These are phyloP conservation scores for Stomatorhinus ivindoensis DNA, from an alignment of 2,113 vertebrate species.

Conservation along the genomic window DNA sequence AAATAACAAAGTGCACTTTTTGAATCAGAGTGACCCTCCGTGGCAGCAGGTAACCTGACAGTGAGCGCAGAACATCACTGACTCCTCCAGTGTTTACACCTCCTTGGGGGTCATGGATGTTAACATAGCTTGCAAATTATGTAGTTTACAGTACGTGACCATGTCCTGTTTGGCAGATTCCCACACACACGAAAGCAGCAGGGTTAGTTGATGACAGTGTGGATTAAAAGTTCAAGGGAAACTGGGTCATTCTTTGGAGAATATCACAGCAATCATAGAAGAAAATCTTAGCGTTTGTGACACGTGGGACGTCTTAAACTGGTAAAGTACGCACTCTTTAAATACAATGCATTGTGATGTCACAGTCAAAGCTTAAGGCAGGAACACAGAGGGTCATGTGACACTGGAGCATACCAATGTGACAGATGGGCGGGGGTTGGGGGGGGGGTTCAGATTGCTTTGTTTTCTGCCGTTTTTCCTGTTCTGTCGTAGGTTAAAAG, in stretches of 20 bases:
- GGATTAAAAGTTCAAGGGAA: neutral
- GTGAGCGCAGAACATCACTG: neutral
- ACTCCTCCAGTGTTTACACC: neutral
- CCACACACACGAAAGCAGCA: neutral
- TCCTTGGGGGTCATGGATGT: neutral
- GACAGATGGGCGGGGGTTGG: neutral
- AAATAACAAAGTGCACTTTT: neutral
- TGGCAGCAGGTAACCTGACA: neutral
- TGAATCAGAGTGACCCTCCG: neutral
- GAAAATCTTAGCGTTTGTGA: neutral
- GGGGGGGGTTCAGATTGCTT: neutral
- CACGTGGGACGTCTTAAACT: neutral
- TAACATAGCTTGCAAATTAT: neutral
- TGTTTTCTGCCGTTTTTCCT: neutral
- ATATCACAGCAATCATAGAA: neutral
- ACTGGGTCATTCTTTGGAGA: neutral
- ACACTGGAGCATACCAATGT: slow-evolving; percentile 18
- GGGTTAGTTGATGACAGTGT: neutral
- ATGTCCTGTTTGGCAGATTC: neutral
- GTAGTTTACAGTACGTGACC: neutral
- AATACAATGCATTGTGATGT: slow-evolving; percentile 58
- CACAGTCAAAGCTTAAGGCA: slow-evolving; percentile 52
- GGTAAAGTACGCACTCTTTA: slow-evolving; percentile 29
- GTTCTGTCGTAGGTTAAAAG: slow-evolving; percentile 36
- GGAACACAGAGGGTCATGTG: slow-evolving; percentile 56